Conservation (phyloP, 2,797 vertebrate genomes). For the Atherinosoma microstoma region DNA sequence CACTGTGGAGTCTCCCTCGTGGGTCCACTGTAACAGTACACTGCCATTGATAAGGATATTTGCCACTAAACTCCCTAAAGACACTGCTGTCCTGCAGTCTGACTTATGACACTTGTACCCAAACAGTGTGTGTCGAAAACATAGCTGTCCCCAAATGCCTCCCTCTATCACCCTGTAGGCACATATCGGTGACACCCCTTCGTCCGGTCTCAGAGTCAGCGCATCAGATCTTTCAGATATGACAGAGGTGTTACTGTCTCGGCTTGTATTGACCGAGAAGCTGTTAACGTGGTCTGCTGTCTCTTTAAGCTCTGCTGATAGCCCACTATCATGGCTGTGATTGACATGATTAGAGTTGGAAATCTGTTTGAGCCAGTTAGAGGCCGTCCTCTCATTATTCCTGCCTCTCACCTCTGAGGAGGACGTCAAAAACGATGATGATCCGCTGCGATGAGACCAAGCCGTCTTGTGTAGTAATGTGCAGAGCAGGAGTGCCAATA, state of each 20-base stretch:
- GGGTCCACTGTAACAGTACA: conserved; percentile 91
- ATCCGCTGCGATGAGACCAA: conserved; percentile 43
- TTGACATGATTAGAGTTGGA: conserved; percentile 36
- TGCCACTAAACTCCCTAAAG: conserved; percentile 85
- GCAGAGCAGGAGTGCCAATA: conserved; percentile 75
- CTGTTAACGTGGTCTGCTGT: conserved; percentile 16
- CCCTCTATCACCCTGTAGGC: conserved; percentile 89
- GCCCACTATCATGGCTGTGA: conserved; percentile 41
- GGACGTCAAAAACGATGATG: conserved; percentile 40
- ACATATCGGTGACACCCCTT: conserved; percentile 79
- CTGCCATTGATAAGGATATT: conserved; percentile 92
- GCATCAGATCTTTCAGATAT: conserved; percentile 39
- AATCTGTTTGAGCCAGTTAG: conserved; percentile 32
- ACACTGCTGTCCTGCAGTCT: conserved; percentile 84
- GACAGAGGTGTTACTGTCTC: conserved; percentile 53
- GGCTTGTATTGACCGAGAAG: conserved; percentile 51
- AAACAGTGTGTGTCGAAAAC: conserved; percentile 86
- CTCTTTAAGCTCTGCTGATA: conserved; percentile 52
- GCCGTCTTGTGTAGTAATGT: conserved; percentile 56
- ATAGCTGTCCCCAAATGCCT: conserved; percentile 81
- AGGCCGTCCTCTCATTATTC: conserved; percentile 30
- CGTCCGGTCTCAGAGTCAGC: conserved; percentile 43
- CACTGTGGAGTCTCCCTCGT: conserved; percentile 23
- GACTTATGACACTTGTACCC: conserved; percentile 85
- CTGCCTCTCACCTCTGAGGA: conserved; percentile 49